Percentiles rank a stretch among this genome's conserved stretches.
phyloP scores from a whole-genome alignment of 2,797 vertebrate species.

The Ataeniobius toweri region DNA sequence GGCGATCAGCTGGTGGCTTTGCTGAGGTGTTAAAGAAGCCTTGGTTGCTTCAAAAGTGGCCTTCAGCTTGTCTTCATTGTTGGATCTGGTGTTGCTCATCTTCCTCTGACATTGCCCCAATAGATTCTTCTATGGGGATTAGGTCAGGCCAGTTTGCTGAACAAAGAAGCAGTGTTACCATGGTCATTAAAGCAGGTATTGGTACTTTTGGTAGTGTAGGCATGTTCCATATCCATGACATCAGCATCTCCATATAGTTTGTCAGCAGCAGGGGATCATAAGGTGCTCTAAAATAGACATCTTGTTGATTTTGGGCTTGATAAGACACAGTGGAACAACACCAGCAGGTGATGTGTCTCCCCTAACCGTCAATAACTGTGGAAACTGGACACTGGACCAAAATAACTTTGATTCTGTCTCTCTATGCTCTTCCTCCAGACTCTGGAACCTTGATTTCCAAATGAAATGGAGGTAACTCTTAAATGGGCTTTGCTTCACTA shows the following conservation, averaged over 20 bases:
- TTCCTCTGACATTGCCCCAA: too few species aligned
- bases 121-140: background rate
- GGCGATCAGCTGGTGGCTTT: too few species aligned
- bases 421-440: background rate
- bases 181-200: background rate
- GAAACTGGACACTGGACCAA: background rate
- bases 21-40: too few species aligned
- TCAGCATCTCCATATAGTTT: background rate
- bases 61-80: too few species aligned
- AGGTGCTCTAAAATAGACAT: too few species aligned
- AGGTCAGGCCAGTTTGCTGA: background rate
- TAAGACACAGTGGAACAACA: background rate
- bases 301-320: too few species aligned
- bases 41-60: too few species aligned
- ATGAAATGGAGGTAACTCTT: background rate
- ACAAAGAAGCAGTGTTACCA: background rate
- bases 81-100: too few species aligned
- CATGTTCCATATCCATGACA: too few species aligned
- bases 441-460: background rate
- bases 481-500: background rate
- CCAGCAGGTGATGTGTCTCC: background rate
- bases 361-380: background rate
- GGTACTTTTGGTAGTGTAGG: background rate
- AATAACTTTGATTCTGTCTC: background rate
- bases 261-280: too few species aligned